These are phyloP conservation scores for Cataglyphis albicans DNA, from an alignment of 2,888 invertebrate species.

Conservation along the genomic window DNA sequence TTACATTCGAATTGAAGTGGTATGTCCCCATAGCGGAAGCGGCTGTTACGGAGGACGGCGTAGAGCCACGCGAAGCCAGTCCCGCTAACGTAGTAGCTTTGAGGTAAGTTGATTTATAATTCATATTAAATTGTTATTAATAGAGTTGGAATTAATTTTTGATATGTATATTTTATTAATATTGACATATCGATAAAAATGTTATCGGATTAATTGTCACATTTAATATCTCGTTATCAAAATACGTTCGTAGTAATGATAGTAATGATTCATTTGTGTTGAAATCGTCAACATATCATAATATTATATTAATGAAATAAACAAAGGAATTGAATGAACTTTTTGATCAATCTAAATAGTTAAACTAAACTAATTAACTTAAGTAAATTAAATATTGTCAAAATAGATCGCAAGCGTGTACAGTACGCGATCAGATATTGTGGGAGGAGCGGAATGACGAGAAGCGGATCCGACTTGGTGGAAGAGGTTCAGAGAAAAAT, in stretches of 20 bases:
- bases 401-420: conserved; percentile 92
- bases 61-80: conserved; percentile 91
- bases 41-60: conserved; percentile 90
- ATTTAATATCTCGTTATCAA: conserved; percentile 12
- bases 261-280: background rate
- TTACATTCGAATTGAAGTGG: conserved; percentile 97
- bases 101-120: conserved; percentile 82
- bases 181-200: background rate
- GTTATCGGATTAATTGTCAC: conserved; percentile 19
- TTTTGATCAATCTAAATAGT: background rate
- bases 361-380: background rate
- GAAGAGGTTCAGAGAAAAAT: conserved; percentile 92
- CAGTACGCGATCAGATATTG: conserved; percentile 93
- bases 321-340: background rate
- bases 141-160: background rate
- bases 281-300: background rate
- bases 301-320: background rate
- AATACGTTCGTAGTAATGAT: background rate
- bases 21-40: conserved; percentile 95
- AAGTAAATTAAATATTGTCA: conserved; percentile 15
- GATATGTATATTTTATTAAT: background rate
- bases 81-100: conserved; percentile 94
- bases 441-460: conserved; percentile 90
- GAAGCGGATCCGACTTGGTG: conserved; percentile 89
- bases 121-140: background rate